Conservation (phyloP, 2,797 vertebrate genomes). For the Phylloscopus collybita region DNA sequence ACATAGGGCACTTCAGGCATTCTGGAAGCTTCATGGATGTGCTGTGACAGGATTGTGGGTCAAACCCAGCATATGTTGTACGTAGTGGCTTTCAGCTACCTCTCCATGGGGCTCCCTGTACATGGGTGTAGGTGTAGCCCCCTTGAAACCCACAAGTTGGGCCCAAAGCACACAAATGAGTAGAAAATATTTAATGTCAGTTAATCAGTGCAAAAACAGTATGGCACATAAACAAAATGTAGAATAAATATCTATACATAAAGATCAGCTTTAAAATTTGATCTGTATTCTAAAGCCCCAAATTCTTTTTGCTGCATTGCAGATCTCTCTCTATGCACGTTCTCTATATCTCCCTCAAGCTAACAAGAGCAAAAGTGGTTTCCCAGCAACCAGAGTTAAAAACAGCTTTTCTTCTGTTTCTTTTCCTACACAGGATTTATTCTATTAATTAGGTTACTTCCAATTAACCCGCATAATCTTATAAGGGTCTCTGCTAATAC, state of each 20-base stretch:
- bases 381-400: constrained; percentile 75
- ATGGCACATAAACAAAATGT: neutral
- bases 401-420: constrained; percentile 75
- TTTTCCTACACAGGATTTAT: constrained; percentile 72
- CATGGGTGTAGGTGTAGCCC: neutral
- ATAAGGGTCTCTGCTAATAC: constrained; percentile 66
- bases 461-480: constrained; percentile 76
- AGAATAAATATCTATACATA: neutral
- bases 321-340: constrained; percentile 60
- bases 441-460: constrained; percentile 79
- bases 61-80: neutral
- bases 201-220: neutral
- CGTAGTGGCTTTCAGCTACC: neutral
- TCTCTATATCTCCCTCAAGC: constrained; percentile 69
- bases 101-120: neutral
- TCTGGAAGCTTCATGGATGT: neutral
- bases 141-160: neutral
- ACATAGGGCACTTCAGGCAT: neutral
- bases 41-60: neutral
- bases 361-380: constrained; percentile 71
- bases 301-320: constrained; percentile 69
- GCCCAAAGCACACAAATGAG: neutral
- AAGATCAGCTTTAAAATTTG: constrained; percentile 28
- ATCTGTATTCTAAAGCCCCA: constrained; percentile 36
- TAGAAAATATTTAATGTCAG: neutral